Percentiles rank a stretch among this genome's conserved stretches.
phyloP scores from a whole-genome alignment of 2,888 invertebrate genomes.

The Epirrhoe alternata region DNA sequence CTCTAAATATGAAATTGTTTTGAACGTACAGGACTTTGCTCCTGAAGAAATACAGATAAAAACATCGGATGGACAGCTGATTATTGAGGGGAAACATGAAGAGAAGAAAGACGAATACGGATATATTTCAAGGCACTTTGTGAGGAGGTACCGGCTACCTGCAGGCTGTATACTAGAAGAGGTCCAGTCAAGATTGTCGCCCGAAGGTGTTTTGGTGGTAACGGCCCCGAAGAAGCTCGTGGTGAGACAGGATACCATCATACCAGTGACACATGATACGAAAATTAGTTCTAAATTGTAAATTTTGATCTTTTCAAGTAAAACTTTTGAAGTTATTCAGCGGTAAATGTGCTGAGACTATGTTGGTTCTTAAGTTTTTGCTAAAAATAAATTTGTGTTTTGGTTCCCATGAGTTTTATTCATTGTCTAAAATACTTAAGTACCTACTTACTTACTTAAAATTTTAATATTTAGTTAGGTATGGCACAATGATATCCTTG shows the following conservation, averaged over 20 bases:
- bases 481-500: too few species aligned
- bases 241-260: constrained; percentile 60
- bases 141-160: constrained; percentile 63
- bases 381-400: too few species aligned
- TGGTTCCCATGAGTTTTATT: too few species aligned
- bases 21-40: constrained; percentile 64
- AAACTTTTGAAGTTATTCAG: too few species aligned
- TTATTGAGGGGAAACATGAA: constrained; percentile 68
- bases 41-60: constrained; percentile 65
- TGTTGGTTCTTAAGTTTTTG: too few species aligned
- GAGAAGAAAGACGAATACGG: constrained; percentile 70
- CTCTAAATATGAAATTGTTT: constrained; percentile 63
- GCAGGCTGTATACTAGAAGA: constrained; percentile 60
- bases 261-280: constrained; percentile 60
- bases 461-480: too few species aligned
- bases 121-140: constrained; percentile 63
- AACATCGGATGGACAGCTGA: constrained; percentile 57
- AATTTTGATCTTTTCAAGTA: background rate
- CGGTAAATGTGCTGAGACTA: too few species aligned
- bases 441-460: too few species aligned
- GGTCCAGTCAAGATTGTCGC: constrained; percentile 61
- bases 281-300: constrained; percentile 59
- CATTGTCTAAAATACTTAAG: too few species aligned
- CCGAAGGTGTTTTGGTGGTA: constrained; percentile 63
- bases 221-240: constrained; percentile 54